phyloP scores from a whole-genome alignment of 2,113 vertebrate genomes.

The Alaudala cheleensis region DNA sequence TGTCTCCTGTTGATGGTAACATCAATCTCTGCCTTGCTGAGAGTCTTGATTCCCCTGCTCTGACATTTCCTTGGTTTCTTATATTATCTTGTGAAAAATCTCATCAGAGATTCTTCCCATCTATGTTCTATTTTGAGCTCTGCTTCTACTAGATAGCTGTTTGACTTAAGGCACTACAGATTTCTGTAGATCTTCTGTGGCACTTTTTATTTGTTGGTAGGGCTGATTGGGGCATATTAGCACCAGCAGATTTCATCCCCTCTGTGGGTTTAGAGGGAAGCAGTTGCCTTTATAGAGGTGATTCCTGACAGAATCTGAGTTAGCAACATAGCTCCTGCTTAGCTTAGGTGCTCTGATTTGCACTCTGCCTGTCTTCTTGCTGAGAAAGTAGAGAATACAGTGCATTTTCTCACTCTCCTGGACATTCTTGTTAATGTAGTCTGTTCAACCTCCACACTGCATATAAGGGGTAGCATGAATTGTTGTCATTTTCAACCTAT shows the following conservation, averaged over 20 bases:
- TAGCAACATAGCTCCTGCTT: not conserved
- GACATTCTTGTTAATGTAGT: not conserved
- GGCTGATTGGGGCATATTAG: not conserved
- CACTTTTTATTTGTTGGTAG: not conserved
- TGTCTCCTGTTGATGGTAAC: not conserved
- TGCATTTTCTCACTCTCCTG: not conserved
- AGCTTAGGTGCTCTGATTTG: not conserved
- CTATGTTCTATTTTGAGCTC: slow-evolving; percentile 28
- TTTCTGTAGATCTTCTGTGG: not conserved
- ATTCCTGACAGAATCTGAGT: not conserved
- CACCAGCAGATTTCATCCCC: not conserved
- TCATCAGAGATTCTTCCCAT: not conserved
- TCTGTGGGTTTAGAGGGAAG: not conserved
- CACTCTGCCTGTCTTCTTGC: not conserved
- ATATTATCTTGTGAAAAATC: not conserved
- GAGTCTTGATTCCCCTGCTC: not conserved
- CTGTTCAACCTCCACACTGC: not conserved
- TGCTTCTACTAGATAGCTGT: not conserved
- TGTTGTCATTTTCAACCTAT: not conserved
- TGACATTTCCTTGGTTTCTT: not conserved
- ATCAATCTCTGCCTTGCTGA: not conserved
- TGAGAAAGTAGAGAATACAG: not conserved
- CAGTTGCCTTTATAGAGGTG: not conserved
- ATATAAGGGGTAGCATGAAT: not conserved
- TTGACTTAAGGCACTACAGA: not conserved